Evolutionary conservation across 2,888 invertebrate genomes (phyloP), one percentile per base, ranked within the genome.

Genomic region (Cabera pusaria): DNA sequence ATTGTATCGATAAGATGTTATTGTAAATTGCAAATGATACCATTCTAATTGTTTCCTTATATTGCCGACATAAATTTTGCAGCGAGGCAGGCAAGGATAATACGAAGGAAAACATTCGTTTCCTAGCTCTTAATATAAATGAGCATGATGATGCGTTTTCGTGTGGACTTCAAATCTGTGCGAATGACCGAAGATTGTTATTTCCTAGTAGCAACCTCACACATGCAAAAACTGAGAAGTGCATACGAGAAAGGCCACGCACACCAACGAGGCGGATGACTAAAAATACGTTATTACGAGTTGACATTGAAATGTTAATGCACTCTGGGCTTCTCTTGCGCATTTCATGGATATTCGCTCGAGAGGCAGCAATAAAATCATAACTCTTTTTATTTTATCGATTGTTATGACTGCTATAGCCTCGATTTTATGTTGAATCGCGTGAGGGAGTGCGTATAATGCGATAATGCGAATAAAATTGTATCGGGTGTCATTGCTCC

Each of bases 301-400:
- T 81, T 86, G 88, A 88, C 88, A 88, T 88, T 88, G 88, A 87
- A 84, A 84, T 83, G 87, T 87, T 86, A 86, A 81, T 86, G 88
- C 87, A 88, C 88, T 78, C 86, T 64, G 56, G 54, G 61, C 59
- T 63, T 72, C 71, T 66, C 29, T 61, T 68, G 65, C 74, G 75
- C 76, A 76, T 75, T 82, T 81, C 74, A 76, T 77, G 79, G 66
- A 72, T 74, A 75, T 72, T 68, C 62, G 62, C 64, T 68, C 62
- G 44, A 52, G 44, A 41, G 43, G 36, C 48, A 56, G 59, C 59
- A 63, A 66, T 72, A 67, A 70, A 70, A 69, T 64, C 58, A 53
- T 59, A 53, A 46, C 49, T 60, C 53, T 68, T 71, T 70, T 75
- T 67, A 68, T 70, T 75, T 73, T 73, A 80, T 77, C 70, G 72